phyloP scores from a whole-genome alignment of 1,140 invertebrate species.

The Drosophila subpulchrella region DNA sequence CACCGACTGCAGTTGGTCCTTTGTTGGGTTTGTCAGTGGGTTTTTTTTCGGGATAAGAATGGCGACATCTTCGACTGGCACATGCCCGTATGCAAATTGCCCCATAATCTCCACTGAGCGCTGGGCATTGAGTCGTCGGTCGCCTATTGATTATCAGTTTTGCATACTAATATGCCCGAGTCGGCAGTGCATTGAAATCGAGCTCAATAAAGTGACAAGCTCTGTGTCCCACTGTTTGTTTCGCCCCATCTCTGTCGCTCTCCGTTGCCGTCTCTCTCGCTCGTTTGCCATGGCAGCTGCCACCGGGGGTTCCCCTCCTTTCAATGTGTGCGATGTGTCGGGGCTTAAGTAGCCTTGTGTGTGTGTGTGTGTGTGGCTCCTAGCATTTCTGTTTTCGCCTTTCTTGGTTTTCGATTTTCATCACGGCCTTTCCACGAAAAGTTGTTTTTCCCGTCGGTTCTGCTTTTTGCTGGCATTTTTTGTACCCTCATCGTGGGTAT shows the following conservation, averaged over 20 bases:
- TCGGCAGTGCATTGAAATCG: conserved; percentile 39
- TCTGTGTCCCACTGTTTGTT: conserved; percentile 42
- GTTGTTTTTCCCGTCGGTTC: conserved; percentile 33
- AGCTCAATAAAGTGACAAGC: conserved; percentile 53
- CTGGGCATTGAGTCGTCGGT: conserved; percentile 35
- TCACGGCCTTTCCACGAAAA: conserved; percentile 33
- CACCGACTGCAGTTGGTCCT: conserved; percentile 9
- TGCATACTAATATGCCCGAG: conserved; percentile 71
- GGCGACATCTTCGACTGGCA: conserved; percentile 43
- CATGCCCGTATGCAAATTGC: conserved; percentile 44
- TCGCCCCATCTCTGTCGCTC: conserved; percentile 23
- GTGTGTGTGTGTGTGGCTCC: not conserved
- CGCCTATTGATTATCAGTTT: conserved; percentile 77
- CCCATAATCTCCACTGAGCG: conserved; percentile 44
- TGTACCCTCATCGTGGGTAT: conserved; percentile 8
- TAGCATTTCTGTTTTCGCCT: conserved; percentile 26
- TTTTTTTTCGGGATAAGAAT: conserved; percentile 9
- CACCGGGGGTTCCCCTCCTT: conserved; percentile 22
- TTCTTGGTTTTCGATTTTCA: conserved; percentile 54
- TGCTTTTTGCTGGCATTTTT: not conserved
- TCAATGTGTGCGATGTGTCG: conserved; percentile 18
- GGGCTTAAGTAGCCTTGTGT: conserved; percentile 40
- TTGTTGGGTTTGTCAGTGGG: not conserved
- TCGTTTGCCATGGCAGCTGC: conserved; percentile 46
- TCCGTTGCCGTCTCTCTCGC: conserved; percentile 15